A percentile compares a stretch with the other conserved stretches of the same genome.
Conservation (phyloP, 1,140 invertebrate species). For the Bombus pascuorum region DNA sequence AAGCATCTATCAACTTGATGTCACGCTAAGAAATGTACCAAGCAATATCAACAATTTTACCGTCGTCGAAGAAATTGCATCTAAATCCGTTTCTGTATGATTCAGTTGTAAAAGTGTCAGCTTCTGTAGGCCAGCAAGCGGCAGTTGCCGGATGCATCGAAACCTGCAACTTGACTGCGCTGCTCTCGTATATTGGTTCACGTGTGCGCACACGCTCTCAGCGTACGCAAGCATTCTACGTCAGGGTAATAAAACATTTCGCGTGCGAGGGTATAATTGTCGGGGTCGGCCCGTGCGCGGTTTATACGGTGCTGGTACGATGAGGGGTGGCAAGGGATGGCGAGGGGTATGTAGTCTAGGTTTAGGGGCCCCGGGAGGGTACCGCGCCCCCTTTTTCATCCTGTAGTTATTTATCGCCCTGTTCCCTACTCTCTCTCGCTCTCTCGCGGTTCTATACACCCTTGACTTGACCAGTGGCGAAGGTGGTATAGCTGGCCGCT, state of each 20-base stretch:
- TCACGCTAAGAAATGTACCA: neutral
- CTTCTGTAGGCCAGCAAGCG: slow-evolving; percentile 28
- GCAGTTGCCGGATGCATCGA: slow-evolving; percentile 18
- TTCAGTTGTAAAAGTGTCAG: slow-evolving; percentile 4
- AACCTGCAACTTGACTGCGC: slow-evolving; percentile 14
- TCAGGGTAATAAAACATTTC: slow-evolving; percentile 79
- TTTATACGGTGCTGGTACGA: slow-evolving; percentile 68
- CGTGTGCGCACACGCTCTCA: slow-evolving; percentile 15
- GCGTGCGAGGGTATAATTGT: slow-evolving; percentile 80
- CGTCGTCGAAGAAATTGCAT: neutral
- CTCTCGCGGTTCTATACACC: slow-evolving; percentile 49
- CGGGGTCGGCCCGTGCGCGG: slow-evolving; percentile 73
- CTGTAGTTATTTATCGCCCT: slow-evolving; percentile 80
- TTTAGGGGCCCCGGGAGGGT: slow-evolving; percentile 79
- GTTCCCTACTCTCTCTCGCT: slow-evolving; percentile 64
- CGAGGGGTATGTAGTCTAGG: slow-evolving; percentile 74
- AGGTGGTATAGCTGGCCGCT: slow-evolving; percentile 62
- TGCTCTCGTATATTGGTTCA: neutral
- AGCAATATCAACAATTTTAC: neutral
- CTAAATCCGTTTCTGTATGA: neutral
- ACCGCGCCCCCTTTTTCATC: slow-evolving; percentile 80
- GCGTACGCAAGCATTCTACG: slow-evolving; percentile 64
- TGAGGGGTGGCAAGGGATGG: slow-evolving; percentile 58
- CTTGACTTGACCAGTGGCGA: slow-evolving; percentile 63
- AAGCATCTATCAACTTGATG: too few species aligned